Evolutionary conservation across 2,888 invertebrate species (phyloP), one percentile per base, ranked within the genome.

Genomic region (Eledona agricola): DNA sequence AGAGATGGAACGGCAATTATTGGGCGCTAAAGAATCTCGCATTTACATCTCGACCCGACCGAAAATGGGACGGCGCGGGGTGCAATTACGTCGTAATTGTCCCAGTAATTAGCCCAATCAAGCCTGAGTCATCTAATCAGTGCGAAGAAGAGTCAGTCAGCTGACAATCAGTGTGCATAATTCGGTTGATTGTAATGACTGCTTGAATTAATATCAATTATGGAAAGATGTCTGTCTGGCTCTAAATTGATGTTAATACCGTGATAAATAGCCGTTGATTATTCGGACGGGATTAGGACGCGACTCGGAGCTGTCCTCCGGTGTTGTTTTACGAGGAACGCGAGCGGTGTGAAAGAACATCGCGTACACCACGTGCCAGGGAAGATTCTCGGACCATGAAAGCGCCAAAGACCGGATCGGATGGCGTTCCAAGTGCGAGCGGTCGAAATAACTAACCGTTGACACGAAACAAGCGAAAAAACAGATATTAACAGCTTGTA

Each of bases 141-240:
- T 59, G 58, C 57, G 46, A 52, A 52, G 55, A 61, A 28, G 42
- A 42, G 37, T n/a, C 60, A 58, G 58, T 54, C 64, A 65, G 63
- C 64, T 66, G 62, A 64, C 63, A 70, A 70, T 71, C 71, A 69
- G 62, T 64, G 63, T 64, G 65, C 67, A 70, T 70, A 69, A 70
- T 71, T 68, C 64, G 60, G 65, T 64, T 66, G 70, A 71, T 69
- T 67, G 64, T 68, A 68, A 68, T 69, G 68, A 66, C 67, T 62
- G 65, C 65, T 62, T 64, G 67, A 71, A 71, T 71, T 71, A 70
- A 69, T 68, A 69, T 65, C 69, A 65, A 71, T 71, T 71, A 70
- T 63, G 34, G 32, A 6, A 23, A 19, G 35, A 45, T 45, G 32
- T 32, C 28, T 34, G 40, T 55, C 55, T 50, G 43, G 37, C 25